phyloP scores from a whole-genome alignment of 2,797 vertebrate genomes.

The Molossus alvarezi region DNA sequence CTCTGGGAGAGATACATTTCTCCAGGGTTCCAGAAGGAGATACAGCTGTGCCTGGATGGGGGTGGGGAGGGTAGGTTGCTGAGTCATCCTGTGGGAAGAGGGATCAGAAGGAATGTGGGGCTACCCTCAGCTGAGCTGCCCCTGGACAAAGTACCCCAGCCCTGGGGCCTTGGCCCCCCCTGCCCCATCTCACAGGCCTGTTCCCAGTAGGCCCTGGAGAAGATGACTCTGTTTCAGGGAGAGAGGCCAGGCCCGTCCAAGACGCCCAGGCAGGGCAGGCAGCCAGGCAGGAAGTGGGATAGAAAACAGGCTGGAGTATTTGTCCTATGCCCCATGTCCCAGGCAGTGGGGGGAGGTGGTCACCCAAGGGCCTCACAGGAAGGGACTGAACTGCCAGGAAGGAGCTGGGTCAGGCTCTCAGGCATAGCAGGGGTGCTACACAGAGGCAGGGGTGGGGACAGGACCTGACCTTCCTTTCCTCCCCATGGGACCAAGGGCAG shows the following conservation, averaged over 20 bases:
- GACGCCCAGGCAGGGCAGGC: slow-evolving; percentile 78
- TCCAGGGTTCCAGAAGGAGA: slow-evolving; percentile 36
- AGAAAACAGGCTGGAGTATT: slow-evolving; percentile 82
- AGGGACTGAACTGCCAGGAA: slow-evolving; percentile 69
- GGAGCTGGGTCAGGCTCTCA: slow-evolving; percentile 53
- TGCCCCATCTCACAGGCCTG: slow-evolving; percentile 1
- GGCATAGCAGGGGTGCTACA: slow-evolving; percentile 51
- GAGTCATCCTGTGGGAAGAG: slow-evolving; percentile 69
- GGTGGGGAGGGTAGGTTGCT: slow-evolving; percentile 32
- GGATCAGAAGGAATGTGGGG: slow-evolving; percentile 11
- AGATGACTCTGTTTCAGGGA: slow-evolving; percentile 74
- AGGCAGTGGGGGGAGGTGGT: slow-evolving; percentile 30
- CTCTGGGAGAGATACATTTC: not conserved
- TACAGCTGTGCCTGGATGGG: not conserved
- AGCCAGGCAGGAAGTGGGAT: slow-evolving; percentile 85
- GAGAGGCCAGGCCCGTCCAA: slow-evolving; percentile 69
- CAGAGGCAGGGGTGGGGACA: not conserved
- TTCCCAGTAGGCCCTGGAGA: slow-evolving; percentile 66
- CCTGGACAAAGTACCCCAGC: slow-evolving; percentile 6
- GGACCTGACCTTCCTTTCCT: not conserved
- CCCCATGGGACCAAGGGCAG: not conserved
- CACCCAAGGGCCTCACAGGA: slow-evolving; percentile 68
- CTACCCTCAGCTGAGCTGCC: slow-evolving; percentile 51
- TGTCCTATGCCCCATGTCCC: slow-evolving; percentile 82
- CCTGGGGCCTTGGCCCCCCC: not conserved